Conservation (phyloP, 2,797 vertebrate species). For the Kryptolebias ocellatus region DNA sequence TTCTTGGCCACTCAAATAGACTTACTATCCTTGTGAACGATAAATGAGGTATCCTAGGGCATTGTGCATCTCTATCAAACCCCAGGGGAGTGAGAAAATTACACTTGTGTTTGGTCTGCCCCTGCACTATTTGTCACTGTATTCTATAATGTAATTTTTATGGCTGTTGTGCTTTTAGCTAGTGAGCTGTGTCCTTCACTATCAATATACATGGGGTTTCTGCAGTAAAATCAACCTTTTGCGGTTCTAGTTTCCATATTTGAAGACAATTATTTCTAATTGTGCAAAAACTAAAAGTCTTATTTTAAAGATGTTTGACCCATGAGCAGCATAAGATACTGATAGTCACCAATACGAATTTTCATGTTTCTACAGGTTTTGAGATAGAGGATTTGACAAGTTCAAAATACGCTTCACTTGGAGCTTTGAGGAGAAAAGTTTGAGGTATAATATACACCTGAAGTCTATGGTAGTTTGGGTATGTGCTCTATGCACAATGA, state of each 20-base stretch:
- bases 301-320: too few relatives aligned
- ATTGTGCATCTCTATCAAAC: slow-evolving; percentile 17
- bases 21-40: slow-evolving; percentile 17
- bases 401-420: too few relatives aligned
- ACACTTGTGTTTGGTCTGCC: slow-evolving; percentile 18
- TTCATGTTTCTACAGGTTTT: too few relatives aligned
- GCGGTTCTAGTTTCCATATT: not conserved
- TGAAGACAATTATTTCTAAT: too few relatives aligned
- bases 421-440: too few relatives aligned
- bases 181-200: slow-evolving; percentile 1
- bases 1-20: slow-evolving; percentile 8
- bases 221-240: not conserved
- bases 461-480: too few relatives aligned
- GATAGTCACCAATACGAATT: too few relatives aligned
- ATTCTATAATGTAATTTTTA: slow-evolving; percentile 29
- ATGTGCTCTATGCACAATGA: too few relatives aligned
- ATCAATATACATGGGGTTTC: not conserved
- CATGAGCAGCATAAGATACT: too few relatives aligned
- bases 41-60: slow-evolving; percentile 20
- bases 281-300: too few relatives aligned
- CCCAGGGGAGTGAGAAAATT: slow-evolving; percentile 21
- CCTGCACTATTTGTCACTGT: slow-evolving; percentile 27
- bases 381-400: too few relatives aligned
- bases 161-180: slow-evolving; percentile 12
- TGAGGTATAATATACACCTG: too few relatives aligned